phyloP scores from a whole-genome alignment of 2,113 vertebrate genomes.

The Turnix velox region DNA sequence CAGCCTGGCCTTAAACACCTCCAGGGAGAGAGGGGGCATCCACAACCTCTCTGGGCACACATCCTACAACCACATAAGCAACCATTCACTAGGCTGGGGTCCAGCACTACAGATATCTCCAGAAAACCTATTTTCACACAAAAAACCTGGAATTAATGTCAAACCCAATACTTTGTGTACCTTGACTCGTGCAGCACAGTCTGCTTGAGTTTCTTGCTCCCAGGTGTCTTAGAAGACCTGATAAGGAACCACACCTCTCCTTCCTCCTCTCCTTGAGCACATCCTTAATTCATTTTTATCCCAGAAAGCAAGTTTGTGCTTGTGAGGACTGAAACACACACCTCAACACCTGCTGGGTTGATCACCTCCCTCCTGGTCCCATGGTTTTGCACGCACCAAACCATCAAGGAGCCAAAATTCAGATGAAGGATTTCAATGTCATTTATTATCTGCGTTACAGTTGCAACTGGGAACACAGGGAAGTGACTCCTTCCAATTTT shows the following conservation, averaged over 20 bases:
- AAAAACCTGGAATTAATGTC: background rate
- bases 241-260: background rate
- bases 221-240: background rate
- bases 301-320: background rate
- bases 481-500: background rate
- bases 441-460: conserved; percentile 17
- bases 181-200: background rate
- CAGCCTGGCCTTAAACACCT: too few species aligned
- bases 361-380: accelerated
- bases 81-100: background rate
- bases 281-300: background rate
- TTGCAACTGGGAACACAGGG: background rate
- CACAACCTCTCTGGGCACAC: too few species aligned
- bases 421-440: accelerated
- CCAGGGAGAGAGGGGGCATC: too few species aligned
- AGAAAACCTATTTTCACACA: background rate
- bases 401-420: background rate
- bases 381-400: accelerated
- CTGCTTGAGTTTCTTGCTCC: background rate
- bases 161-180: background rate
- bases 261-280: background rate
- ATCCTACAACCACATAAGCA: background rate
- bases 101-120: background rate
- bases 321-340: background rate
- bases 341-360: accelerated